Conservation (phyloP, 2,797 vertebrate species). For the Neoniphon sammara region DNA sequence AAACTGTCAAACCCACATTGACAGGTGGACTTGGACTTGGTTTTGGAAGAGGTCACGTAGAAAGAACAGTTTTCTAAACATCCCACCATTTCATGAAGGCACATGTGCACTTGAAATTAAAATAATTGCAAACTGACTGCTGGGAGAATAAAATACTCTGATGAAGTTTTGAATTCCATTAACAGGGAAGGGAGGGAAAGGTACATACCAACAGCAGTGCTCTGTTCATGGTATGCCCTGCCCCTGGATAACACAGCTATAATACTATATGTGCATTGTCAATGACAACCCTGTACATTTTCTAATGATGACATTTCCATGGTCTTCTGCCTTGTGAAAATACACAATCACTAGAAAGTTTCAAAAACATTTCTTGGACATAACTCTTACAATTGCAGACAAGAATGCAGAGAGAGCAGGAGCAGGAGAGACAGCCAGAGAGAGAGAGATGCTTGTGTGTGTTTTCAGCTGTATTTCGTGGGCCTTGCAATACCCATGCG, state of each 20-base stretch:
- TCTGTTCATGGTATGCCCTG: background rate
- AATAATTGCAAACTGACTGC: too few species aligned
- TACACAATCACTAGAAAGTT: background rate
- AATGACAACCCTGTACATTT: background rate
- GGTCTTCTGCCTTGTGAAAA: background rate
- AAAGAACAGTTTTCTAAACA: too few species aligned
- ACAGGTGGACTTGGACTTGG: too few species aligned
- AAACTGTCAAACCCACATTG: too few species aligned
- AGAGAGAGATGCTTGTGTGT: slow-evolving; percentile 7
- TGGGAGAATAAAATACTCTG: too few species aligned
- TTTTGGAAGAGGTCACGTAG: too few species aligned
- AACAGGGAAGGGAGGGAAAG: background rate
- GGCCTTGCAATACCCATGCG: slow-evolving; percentile 7
- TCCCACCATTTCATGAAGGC: too few species aligned
- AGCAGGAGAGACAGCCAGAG: background rate
- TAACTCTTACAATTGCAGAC: slow-evolving; percentile 4
- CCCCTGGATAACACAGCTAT: background rate
- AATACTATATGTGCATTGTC: background rate
- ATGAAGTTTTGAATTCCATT: too few species aligned
- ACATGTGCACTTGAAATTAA: too few species aligned
- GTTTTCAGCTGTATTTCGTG: slow-evolving; percentile 8
- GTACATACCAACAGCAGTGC: background rate
- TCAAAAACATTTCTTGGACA: background rate
- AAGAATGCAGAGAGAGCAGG: background rate
- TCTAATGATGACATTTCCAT: background rate